Evolutionary conservation across 92 coral and sea anemone species (phyloP).

Genomic region (Ricordea florida): DNA sequence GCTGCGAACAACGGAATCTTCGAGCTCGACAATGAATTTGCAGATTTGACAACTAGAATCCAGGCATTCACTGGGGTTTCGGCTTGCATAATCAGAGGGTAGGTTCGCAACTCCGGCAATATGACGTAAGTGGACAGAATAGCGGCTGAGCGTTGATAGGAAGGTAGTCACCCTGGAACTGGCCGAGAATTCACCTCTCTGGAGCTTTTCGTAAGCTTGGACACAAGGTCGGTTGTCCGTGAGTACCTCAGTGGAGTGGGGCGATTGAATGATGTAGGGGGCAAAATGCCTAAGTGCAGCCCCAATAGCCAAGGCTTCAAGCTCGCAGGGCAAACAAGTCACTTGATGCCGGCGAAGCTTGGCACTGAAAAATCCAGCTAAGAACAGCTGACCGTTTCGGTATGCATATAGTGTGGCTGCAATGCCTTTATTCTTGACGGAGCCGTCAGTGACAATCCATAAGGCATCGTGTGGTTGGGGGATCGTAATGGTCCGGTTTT

Average conservation of each 20-base stretch:
- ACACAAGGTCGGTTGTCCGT: constrained; percentile 62
- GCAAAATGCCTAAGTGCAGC: constrained; percentile 43
- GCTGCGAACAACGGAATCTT: constrained; percentile 35
- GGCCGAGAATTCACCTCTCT: constrained; percentile 58
- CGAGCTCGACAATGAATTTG: constrained; percentile 26
- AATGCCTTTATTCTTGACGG: constrained; percentile 39
- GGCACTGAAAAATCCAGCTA: constrained; percentile 48
- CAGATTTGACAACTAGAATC: constrained; percentile 38
- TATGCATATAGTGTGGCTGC: constrained; percentile 39
- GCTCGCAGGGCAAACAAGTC: constrained; percentile 47
- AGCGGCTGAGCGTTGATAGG: constrained; percentile 37
- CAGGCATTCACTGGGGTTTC: constrained; percentile 26
- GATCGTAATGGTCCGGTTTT: constrained; percentile 9
- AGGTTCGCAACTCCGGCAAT: constrained; percentile 40
- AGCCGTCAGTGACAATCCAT: constrained; percentile 57
- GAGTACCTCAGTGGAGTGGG: constrained; percentile 38
- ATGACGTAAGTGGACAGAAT: constrained; percentile 7
- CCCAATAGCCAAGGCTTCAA: constrained; percentile 46
- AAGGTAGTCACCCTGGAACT: constrained; percentile 53
- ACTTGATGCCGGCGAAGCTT: constrained; percentile 35
- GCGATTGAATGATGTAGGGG: constrained; percentile 43
- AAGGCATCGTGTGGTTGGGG: constrained; percentile 23
- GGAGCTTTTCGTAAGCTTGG: constrained; percentile 50
- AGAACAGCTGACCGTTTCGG: constrained; percentile 5
- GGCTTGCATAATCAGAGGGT: constrained; percentile 49